Evolutionary conservation across 2,113 vertebrate species (phyloP).

Genomic region (Callospermophilus lateralis): DNA sequence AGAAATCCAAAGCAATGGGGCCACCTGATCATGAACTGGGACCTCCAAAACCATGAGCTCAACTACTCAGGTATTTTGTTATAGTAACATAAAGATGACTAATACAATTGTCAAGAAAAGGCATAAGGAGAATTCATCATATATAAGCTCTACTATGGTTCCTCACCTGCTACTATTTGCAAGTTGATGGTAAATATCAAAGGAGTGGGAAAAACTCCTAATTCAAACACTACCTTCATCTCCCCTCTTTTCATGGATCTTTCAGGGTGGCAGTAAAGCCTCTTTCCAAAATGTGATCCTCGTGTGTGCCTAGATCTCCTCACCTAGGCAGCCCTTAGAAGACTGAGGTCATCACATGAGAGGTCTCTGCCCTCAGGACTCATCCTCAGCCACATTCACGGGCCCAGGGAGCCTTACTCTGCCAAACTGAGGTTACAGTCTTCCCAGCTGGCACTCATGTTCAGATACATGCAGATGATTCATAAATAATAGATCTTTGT

Average conservation of each 20-base stretch:
- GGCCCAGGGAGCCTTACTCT: neutral
- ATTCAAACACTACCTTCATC: neutral
- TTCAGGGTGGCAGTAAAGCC: neutral
- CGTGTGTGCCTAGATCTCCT: neutral
- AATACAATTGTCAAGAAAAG: neutral
- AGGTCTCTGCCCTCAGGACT: neutral
- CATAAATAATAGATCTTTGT: neutral
- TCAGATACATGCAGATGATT: neutral
- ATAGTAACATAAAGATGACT: neutral
- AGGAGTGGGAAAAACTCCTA: neutral
- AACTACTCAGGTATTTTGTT: neutral
- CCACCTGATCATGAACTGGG: neutral
- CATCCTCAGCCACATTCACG: neutral
- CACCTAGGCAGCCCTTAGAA: neutral
- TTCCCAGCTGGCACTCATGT: neutral
- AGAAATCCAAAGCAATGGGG: neutral
- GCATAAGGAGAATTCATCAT: neutral
- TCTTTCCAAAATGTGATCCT: neutral
- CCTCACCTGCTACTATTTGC: neutral
- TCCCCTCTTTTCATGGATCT: neutral
- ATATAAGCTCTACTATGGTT: neutral
- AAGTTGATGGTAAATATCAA: neutral
- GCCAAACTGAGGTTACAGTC: neutral
- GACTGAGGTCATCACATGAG: neutral
- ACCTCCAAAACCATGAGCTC: neutral